phyloP scores from a whole-genome alignment of 2,888 invertebrate species.

The Ditula angustiorana region DNA sequence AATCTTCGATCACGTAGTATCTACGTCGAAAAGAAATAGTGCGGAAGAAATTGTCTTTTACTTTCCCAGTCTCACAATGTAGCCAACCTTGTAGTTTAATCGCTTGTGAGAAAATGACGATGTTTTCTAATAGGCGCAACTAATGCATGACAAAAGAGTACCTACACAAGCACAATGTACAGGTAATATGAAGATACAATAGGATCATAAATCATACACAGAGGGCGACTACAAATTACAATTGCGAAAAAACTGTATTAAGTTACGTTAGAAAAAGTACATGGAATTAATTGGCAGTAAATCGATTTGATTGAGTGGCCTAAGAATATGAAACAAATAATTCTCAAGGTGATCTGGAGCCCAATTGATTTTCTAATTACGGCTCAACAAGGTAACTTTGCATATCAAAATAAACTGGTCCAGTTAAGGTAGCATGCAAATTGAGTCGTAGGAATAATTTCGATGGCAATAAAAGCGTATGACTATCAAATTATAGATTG shows the following conservation, averaged over 20 bases:
- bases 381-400: conserved; percentile 30
- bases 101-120: conserved; percentile 16
- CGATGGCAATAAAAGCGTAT: conserved; percentile 7
- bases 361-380: conserved; percentile 37
- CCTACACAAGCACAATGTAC: conserved; percentile 8
- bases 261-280: conserved; percentile 1
- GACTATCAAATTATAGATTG: conserved; percentile 11
- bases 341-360: conserved; percentile 30
- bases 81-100: conserved; percentile 2
- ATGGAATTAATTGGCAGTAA: conserved; percentile 23
- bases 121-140: conserved; percentile 31
- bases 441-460: conserved; percentile 7
- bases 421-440: conserved; percentile 17
- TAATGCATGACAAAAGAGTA: conserved; percentile 11
- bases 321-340: conserved; percentile 14
- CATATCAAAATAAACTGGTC: conserved; percentile 30
- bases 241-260: conserved; percentile 1
- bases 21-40: conserved; percentile 24
- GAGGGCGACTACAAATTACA: conserved; percentile 22
- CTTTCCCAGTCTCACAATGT: conserved; percentile 32
- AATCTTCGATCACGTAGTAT: not conserved
- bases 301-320: conserved; percentile 26
- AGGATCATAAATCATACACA: conserved; percentile 28
- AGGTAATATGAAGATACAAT: conserved; percentile 28
- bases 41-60: conserved; percentile 38